phyloP scores from a whole-genome alignment of 2,113 vertebrate species.

The Upupa epops region DNA sequence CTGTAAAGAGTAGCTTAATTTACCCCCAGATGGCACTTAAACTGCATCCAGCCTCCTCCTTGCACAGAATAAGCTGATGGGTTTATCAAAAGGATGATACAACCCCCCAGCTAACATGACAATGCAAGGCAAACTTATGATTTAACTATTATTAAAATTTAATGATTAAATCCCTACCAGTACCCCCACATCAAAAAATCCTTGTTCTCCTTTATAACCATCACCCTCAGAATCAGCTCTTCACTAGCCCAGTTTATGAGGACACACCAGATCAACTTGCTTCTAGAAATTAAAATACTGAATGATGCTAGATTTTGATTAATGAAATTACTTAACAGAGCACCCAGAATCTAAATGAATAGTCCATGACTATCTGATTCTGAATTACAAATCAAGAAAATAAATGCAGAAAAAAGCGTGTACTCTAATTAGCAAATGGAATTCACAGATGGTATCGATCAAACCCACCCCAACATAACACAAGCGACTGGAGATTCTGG shows the following conservation, averaged over 20 bases:
- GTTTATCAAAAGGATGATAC: neutral
- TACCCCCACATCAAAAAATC: neutral
- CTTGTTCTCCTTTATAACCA: neutral
- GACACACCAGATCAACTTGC: neutral
- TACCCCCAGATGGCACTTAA: neutral
- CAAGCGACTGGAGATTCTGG: neutral
- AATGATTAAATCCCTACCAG: neutral
- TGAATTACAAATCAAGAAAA: neutral
- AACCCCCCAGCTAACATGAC: neutral
- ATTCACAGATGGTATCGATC: neutral
- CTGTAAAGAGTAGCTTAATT: neutral
- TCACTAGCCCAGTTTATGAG: neutral
- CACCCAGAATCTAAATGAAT: neutral
- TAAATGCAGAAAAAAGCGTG: neutral
- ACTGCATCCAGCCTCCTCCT: accelerated
- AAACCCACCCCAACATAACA: neutral
- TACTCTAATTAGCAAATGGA: neutral
- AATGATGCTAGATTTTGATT: neutral
- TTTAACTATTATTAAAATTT: neutral
- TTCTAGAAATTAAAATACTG: neutral
- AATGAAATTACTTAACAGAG: neutral
- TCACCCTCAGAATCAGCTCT: neutral
- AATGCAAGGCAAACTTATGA: neutral
- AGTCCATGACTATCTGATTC: neutral
- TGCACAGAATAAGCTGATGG: neutral